Percentiles rank a stretch among this genome's conserved stretches.
Evolutionary conservation across 2,113 vertebrate genomes (phyloP).

Genomic region (Tychaedon coryphoeus): DNA sequence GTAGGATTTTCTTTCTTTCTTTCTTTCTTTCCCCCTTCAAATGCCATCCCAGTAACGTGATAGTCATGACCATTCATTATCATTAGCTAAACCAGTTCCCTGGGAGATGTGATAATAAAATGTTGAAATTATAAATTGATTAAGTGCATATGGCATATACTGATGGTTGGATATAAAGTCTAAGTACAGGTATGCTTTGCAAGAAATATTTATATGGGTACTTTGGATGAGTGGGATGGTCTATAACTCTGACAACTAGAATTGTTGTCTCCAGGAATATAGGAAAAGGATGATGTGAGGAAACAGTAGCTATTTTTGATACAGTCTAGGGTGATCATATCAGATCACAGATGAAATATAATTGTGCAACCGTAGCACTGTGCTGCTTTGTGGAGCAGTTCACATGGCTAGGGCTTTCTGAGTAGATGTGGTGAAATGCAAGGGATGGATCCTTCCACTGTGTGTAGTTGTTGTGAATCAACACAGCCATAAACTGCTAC

Average conservation of each 20-base stretch:
- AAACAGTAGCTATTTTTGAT: background rate
- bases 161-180: background rate
- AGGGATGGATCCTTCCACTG: background rate
- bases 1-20: background rate
- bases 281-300: background rate
- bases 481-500: background rate
- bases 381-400: background rate
- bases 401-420: background rate
- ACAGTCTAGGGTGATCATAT: background rate
- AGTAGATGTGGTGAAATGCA: background rate
- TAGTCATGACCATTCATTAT: constrained; percentile 18
- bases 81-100: constrained; percentile 38
- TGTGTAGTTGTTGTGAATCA: background rate
- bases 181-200: background rate
- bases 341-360: background rate
- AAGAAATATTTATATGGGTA: background rate
- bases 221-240: background rate
- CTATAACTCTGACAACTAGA: background rate
- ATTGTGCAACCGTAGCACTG: background rate
- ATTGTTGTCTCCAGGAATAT: background rate
- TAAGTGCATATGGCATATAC: background rate
- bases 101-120: constrained; percentile 34
- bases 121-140: constrained; percentile 13
- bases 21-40: background rate
- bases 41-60: background rate